Evolutionary conservation across 2,113 vertebrate species (phyloP).

Genomic region (Pangasianodon gigas): DNA sequence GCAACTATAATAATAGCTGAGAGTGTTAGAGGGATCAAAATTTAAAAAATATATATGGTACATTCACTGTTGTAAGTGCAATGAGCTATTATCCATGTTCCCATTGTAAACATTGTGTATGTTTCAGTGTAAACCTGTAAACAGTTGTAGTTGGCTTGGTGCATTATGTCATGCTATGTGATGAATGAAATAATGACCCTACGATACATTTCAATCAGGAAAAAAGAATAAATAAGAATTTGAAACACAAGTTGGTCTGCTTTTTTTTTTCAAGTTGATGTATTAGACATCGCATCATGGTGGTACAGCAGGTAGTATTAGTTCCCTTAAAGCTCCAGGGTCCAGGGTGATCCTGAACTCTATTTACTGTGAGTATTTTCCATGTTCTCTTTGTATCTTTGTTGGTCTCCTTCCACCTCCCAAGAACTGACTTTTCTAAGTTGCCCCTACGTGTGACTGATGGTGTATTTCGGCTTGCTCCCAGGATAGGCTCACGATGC

Average conservation of each 20-base stretch:
- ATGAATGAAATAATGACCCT: constrained; percentile 86
- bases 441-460: background rate
- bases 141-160: constrained; percentile 91
- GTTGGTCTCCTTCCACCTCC: background rate
- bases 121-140: constrained; percentile 93
- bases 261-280: background rate
- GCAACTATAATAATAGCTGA: constrained; percentile 36
- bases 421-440: background rate
- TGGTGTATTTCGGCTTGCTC: background rate
- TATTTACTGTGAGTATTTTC: background rate
- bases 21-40: constrained; percentile 65
- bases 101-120: constrained; percentile 91
- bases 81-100: constrained; percentile 88
- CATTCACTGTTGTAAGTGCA: constrained; percentile 88
- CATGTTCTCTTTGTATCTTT: background rate
- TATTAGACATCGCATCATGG: background rate
- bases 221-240: constrained; percentile 54
- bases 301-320: no score
- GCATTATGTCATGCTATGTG: constrained; percentile 93
- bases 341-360: background rate
- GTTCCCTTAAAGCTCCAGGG: background rate
- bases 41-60: constrained; percentile 73
- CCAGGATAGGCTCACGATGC: background rate
- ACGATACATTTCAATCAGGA: constrained; percentile 87
- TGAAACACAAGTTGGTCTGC: constrained; percentile 15